Base-by-base conservation (phyloP, 1,140 invertebrate genomes). In the Hylaeus anthracinus region DNA sequence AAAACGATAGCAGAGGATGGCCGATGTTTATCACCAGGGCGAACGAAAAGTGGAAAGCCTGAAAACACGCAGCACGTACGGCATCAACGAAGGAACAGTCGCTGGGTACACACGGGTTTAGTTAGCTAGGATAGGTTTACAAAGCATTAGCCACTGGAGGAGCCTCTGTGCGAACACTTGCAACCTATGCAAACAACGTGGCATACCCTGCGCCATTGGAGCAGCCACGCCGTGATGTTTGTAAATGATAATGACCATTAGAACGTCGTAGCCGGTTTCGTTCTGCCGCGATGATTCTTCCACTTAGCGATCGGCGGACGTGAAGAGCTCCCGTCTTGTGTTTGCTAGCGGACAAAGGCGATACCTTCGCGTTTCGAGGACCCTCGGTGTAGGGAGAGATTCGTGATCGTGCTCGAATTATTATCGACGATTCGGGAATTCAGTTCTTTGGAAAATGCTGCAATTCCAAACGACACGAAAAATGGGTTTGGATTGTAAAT, bases 221-320 rank as follows among this genome's bases (percentile, higher is more conserved):
- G 14, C 53, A 72, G 48, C 43, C 60, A 53, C n/a, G 43, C 37
- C 37, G 78, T 51, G 56, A 82, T 88, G 87, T 88, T 88, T 88
- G 87, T 79, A 88, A 88, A 88, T 88, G 87, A 88, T 88, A 88
- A 88, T 88, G 87, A 88, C 87, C 84, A 88, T 88, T 88, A 88
- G 87, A 88, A 83, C 75, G 78, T 87, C 51, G 85, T 53, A 39
- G 65, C 70, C 37, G 66, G 71, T 80, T 79, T 79, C 70, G 72
- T 84, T 67, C 39, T 67, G 10, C 37, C 72, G 81, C 75, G 86
- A 88, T 88, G 86, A 88, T 86, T 88, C 87, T 88, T 88, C 79
- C 84, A 88, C 86, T 88, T 88, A 88, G 84, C 87, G 72, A 78
- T 71, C 69, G 76, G 43, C 64, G 84, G 56, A 77, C 72, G 84